These are phyloP conservation scores for Amyelois transitella DNA, from an alignment of 1,140 invertebrate genomes.

Conservation along the genomic window DNA sequence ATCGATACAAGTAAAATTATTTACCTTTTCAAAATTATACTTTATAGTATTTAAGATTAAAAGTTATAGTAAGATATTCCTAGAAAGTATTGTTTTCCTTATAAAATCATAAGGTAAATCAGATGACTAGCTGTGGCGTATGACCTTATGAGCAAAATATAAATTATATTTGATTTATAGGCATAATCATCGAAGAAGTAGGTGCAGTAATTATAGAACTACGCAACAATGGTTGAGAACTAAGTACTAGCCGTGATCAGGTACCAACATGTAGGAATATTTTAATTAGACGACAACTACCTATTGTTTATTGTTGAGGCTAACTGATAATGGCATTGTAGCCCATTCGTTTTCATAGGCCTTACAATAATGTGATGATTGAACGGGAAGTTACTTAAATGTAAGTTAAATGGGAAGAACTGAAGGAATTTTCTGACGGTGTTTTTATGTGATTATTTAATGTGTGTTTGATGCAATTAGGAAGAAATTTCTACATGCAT, in stretches of 20 bases:
- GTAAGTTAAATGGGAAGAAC: too few species aligned
- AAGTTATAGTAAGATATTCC: too few species aligned
- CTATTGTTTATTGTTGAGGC: neutral
- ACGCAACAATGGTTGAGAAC: neutral
- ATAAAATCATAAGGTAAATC: neutral
- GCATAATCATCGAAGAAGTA: neutral
- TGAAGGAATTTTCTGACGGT: too few species aligned
- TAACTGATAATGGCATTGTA: neutral
- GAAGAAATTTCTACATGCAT: too few species aligned
- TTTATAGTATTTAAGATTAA: too few species aligned
- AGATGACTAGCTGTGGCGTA: neutral
- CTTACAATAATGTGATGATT: neutral
- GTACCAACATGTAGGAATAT: neutral
- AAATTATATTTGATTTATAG: neutral
- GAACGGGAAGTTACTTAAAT: neutral
- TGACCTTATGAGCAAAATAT: neutral
- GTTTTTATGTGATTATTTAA: too few species aligned
- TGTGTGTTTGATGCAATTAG: too few species aligned
- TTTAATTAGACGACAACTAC: neutral
- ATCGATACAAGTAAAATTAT: too few species aligned
- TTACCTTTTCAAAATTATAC: too few species aligned
- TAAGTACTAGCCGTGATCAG: neutral
- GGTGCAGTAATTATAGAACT: neutral
- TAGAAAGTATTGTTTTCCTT: too few species aligned
- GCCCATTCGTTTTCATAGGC: neutral